phyloP scores from a whole-genome alignment of 2,113 vertebrate species.

The Puma concolor region DNA sequence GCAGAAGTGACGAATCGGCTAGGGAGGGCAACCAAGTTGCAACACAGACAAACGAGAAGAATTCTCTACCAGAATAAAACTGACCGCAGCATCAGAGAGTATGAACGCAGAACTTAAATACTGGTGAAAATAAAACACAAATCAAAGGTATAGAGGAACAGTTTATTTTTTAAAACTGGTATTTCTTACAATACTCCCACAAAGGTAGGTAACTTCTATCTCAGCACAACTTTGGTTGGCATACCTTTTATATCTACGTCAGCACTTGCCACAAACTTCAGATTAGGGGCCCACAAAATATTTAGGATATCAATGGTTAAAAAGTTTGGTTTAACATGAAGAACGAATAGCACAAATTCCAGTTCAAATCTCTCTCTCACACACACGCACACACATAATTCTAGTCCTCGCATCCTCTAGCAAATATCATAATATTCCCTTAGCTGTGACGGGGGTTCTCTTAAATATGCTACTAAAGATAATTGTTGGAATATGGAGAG shows the following conservation, averaged over 20 bases:
- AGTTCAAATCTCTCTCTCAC: background rate
- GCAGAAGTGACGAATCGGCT: background rate
- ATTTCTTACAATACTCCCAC: background rate
- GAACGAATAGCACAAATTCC: background rate
- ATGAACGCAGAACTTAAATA: background rate
- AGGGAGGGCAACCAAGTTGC: background rate
- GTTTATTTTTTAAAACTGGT: background rate
- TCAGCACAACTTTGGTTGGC: background rate
- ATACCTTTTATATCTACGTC: slow-evolving; percentile 12
- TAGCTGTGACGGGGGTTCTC: background rate
- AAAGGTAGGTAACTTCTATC: background rate
- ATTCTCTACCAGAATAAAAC: background rate
- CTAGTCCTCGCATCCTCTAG: background rate
- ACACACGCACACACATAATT: background rate
- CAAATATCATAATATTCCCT: background rate
- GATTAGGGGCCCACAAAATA: background rate
- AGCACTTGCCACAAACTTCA: slow-evolving; percentile 19
- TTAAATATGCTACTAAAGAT: slow-evolving; percentile 10
- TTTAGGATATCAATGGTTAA: slow-evolving; percentile 24
- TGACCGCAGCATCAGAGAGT: background rate
- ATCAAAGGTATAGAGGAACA: background rate
- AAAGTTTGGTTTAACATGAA: background rate
- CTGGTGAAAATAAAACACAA: background rate
- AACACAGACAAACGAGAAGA: background rate
- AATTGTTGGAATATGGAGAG: background rate